These are phyloP conservation scores for Myotis findleyi DNA, from an alignment of 2,797 vertebrate genomes.

Conservation along the genomic window DNA sequence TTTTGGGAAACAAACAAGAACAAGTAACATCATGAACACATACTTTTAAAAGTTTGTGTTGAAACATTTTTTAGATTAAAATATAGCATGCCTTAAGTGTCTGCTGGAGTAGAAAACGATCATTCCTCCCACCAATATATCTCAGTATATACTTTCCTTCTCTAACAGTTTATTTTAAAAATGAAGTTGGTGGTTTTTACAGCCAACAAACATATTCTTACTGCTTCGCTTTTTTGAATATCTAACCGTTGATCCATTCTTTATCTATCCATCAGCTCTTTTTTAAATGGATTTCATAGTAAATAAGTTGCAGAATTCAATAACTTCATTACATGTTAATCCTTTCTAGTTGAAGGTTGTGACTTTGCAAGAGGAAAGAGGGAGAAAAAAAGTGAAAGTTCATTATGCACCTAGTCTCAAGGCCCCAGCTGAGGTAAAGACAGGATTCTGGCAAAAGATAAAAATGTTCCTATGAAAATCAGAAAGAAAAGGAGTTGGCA, in stretches of 20 bases:
- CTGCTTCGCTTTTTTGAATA: neutral
- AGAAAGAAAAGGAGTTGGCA: neutral
- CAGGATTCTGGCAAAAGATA: neutral
- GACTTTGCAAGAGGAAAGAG: conserved; percentile 4
- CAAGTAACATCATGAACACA: neutral
- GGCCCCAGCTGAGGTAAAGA: neutral
- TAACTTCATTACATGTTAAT: conserved; percentile 5
- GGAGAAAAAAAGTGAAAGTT: neutral
- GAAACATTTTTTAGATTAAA: neutral
- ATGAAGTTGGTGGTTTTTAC: neutral
- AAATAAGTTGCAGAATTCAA: conserved; percentile 11
- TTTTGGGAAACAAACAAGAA: conserved; percentile 31
- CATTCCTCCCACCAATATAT: neutral
- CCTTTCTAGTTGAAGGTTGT: neutral
- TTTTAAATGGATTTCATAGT: neutral
- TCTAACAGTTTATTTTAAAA: conserved; percentile 9
- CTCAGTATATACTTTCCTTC: neutral
- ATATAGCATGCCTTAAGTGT: neutral
- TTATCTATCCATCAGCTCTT: neutral
- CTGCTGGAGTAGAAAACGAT: neutral
- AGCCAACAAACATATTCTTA: neutral
- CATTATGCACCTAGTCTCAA: neutral
- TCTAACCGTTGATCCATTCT: neutral
- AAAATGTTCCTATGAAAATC: neutral
- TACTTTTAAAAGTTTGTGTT: neutral